Base-by-base conservation (phyloP, 2,888 invertebrate species). In the Ryuthela nishihirai region DNA sequence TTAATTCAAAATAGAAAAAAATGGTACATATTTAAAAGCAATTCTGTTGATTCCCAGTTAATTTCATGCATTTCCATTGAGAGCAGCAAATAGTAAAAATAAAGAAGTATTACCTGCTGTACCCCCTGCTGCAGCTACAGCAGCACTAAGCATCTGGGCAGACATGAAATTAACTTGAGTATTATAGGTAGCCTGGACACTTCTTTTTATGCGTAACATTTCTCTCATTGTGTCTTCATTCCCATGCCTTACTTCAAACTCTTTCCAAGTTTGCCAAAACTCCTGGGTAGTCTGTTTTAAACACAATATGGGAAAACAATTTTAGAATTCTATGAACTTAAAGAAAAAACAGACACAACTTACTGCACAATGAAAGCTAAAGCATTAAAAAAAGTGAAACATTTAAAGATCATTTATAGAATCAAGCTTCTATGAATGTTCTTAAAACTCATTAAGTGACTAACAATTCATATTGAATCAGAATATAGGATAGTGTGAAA, bases 221-320 rank as follows among this genome's bases (percentile, higher is more conserved):
- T 99, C 98, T 40, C 97, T 81, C 84, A 99, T 93, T 0, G 99
- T 99, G 72, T 99, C 99, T 75, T 99, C 98, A 77, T 99, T 99
- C 15, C 99, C 99, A 76, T 99, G 98, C 42, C 91, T 83, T 17
- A 98, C 91, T 79, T 99, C 99, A 78, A 99, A 99, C 71, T 98
- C 95, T 74, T 97, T 95, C 99, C 99, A 99, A 1, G 90, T 89
- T 72, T 92, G 89, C 98, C 99, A 99, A 75, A 99, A 99, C 53
- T 89, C 87, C 0, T 84, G 83, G 4, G 93, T 91, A 7, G 82
- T 78, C 59, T 59, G 18, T n/a, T n/a, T n/a, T n/a, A n/a, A n/a
- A n/a, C n/a, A n/a, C n/a, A n/a, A n/a, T n/a, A n/a, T n/a, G n/a
- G n/a, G n/a, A n/a, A n/a, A n/a, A n/a, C n/a, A n/a, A n/a, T n/a